Evolutionary conservation across 2,888 invertebrate genomes (phyloP), one percentile per base, ranked within the genome.

Genomic region (Alviniconcha strummeri): DNA sequence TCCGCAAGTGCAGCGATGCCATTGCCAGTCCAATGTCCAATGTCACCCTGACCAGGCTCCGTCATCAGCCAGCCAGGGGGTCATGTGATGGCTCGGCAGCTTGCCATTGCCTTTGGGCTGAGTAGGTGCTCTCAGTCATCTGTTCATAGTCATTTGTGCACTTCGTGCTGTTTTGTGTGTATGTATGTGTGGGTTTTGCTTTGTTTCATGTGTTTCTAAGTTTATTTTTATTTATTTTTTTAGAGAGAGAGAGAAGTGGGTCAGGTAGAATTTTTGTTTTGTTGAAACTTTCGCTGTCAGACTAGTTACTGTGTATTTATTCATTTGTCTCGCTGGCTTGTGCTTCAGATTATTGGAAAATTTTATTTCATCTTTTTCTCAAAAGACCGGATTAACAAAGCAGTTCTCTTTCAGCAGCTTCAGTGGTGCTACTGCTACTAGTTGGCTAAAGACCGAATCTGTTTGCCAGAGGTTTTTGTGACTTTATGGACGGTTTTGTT

Each of bases 11-110:
- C 56, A 57, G 75, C 74, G 52, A 55, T 81, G 75, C 72, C 81
- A 54, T 69, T 67, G 67, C 80, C 80, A 80, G 80, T 80, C 80
- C 78, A 57, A 52, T 74, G 57, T n/a, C 75, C 75, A 56, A 55
- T 79, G 79, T 36, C 79, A 36, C 69, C 76, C 82, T 82, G 82
- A 77, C 82, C 77, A 71, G 82, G 77, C 77, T 67, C 75, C 82
- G 55, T 55, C 77, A 52, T 76, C 82, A 56, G 77, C 82, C 76
- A 55, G 77, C 82, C 76, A 77, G 82, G 72, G 69, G 81, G 77
- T 77, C 77, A 77, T 71, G 69, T 82, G 81, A 72, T 36, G 36
- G 36, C 36, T 36, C 36, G 36, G 36, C 81, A 67, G 75, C 69
- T 52, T 52, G 55, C 77, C 81, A 71, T 76, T 82, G 82, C 75